Conservation (phyloP, 2,113 vertebrate species). For the Myrmecobius fasciatus region DNA sequence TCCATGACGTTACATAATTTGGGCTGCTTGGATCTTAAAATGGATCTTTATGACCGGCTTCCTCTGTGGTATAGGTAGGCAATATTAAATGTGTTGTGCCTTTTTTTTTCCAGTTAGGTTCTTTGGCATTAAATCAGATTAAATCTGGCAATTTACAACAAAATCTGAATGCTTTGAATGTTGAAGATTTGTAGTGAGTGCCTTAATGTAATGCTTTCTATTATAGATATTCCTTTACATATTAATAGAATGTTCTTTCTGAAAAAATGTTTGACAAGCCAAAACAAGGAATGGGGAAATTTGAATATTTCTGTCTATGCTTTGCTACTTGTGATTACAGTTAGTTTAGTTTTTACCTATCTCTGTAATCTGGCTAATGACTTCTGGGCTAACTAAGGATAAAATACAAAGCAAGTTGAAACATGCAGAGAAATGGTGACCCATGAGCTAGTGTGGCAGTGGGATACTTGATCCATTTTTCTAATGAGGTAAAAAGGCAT, state of each 20-base stretch:
- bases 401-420: neutral
- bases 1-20: neutral
- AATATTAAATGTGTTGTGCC: slow-evolving; percentile 33
- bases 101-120: neutral
- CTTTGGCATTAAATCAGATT: slow-evolving; percentile 9
- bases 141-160: slow-evolving; percentile 20
- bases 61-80: slow-evolving; percentile 1
- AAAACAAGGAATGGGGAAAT: neutral
- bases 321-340: slow-evolving; percentile 1
- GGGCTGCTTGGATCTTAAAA: slow-evolving; percentile 17
- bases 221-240: neutral
- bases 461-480: neutral
- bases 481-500: neutral
- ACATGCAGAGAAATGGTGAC: neutral
- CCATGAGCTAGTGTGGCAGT: neutral
- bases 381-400: slow-evolving; percentile 11
- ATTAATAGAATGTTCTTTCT: slow-evolving; percentile 42
- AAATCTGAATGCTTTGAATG: slow-evolving; percentile 17
- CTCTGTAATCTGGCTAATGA: neutral
- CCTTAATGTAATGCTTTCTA: slow-evolving; percentile 4
- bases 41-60: neutral
- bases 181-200: neutral
- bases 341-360: slow-evolving; percentile 28
- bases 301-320: slow-evolving; percentile 34
- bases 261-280: slow-evolving; percentile 35